A percentile compares a stretch with the other conserved stretches of the same genome.
Conservation (phyloP, 2,888 invertebrate species). For the Trachelus tabidus region DNA sequence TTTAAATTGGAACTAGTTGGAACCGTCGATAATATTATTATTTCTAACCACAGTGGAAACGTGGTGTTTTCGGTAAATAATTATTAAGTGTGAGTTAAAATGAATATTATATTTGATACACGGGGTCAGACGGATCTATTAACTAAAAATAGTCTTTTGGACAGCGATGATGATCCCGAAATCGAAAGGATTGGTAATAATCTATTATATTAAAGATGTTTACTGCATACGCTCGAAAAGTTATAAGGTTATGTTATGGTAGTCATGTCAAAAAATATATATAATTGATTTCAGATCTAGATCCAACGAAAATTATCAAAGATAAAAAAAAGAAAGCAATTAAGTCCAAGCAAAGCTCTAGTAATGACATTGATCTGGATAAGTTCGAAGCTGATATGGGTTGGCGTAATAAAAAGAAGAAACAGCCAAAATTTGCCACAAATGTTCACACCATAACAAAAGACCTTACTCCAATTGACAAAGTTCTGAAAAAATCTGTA, state of each 20-base stretch:
- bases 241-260: neutral
- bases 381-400: constrained; percentile 63
- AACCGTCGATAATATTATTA: neutral
- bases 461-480: constrained; percentile 64
- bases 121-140: constrained; percentile 68
- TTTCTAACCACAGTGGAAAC: neutral
- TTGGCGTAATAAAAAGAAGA: constrained; percentile 48
- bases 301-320: constrained; percentile 21
- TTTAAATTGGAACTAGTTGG: neutral
- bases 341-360: constrained; percentile 17
- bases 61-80: neutral
- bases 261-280: neutral
- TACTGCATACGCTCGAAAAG: neutral
- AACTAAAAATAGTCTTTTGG: constrained; percentile 57
- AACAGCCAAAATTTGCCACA: constrained; percentile 41
- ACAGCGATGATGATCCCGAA: constrained; percentile 46
- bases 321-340: constrained; percentile 5
- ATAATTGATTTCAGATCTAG: constrained; percentile 28
- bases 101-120: constrained; percentile 73
- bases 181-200: constrained; percentile 27
- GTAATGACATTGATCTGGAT: constrained; percentile 52
- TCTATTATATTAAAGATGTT: neutral
- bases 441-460: constrained; percentile 66
- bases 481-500: constrained; percentile 73
- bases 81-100: constrained; percentile 34